Evolutionary conservation across 2,888 invertebrate species (phyloP).

Genomic region (Sycophila texana): DNA sequence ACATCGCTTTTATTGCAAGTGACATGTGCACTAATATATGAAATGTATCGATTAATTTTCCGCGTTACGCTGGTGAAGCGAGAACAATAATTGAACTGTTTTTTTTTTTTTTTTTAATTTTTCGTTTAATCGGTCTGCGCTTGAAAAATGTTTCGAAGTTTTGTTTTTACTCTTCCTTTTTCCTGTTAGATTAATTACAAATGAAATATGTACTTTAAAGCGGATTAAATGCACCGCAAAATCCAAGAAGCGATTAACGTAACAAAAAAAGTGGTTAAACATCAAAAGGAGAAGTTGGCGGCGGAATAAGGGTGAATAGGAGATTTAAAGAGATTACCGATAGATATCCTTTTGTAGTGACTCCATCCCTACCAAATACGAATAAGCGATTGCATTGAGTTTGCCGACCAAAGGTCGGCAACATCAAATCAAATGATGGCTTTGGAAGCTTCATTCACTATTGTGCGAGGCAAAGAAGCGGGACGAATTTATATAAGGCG

Average conservation of each 20-base stretch:
- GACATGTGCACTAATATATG: too few species aligned
- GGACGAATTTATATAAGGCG: too few species aligned
- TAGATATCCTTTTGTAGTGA: conserved; percentile 11
- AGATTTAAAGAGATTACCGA: conserved; percentile 17
- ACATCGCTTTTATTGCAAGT: too few species aligned
- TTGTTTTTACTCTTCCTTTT: too few species aligned
- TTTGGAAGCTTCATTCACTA: conserved; percentile 10
- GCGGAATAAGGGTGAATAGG: background rate
- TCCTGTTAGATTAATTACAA: too few species aligned
- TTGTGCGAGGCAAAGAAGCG: background rate
- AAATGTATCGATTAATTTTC: too few species aligned
- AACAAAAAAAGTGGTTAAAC: background rate
- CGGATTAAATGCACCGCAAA: background rate
- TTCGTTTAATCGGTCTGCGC: too few species aligned
- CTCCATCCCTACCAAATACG: conserved; percentile 10
- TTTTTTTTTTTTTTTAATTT: too few species aligned
- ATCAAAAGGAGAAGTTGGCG: background rate
- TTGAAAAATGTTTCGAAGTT: too few species aligned
- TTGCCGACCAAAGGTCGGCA: background rate
- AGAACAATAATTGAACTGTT: too few species aligned
- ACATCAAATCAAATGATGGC: conserved; percentile 1
- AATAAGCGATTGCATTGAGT: conserved; percentile 10
- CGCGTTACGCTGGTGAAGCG: too few species aligned
- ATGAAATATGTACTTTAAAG: background rate
- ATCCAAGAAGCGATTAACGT: background rate